Conservation (phyloP, 2,113 vertebrate genomes). For the Thymallus thymallus region DNA sequence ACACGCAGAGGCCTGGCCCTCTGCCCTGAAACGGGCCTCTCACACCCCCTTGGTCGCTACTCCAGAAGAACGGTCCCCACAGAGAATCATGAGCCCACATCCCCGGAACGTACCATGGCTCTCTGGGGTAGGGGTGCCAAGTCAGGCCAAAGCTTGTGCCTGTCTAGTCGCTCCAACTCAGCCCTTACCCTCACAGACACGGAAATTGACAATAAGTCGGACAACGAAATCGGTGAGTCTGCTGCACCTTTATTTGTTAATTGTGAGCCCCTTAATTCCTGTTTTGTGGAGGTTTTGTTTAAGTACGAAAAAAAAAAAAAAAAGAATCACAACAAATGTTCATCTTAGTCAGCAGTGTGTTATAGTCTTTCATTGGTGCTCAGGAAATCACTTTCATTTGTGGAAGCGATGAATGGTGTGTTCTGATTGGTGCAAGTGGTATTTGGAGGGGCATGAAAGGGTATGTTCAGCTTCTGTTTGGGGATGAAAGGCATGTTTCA, state of each 20-base stretch:
- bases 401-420: neutral
- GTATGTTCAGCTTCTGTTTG: slow-evolving; percentile 56
- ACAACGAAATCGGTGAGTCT: slow-evolving; percentile 94
- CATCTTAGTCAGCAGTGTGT: slow-evolving; percentile 29
- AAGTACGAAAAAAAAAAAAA: slow-evolving; percentile 17
- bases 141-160: slow-evolving; percentile 89
- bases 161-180: slow-evolving; percentile 97
- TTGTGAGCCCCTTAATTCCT: neutral
- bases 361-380: slow-evolving; percentile 40
- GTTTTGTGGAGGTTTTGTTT: neutral
- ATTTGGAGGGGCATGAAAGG: slow-evolving; percentile 14
- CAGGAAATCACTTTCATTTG: slow-evolving; percentile 29
- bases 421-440: slow-evolving; percentile 44
- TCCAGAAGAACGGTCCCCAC: slow-evolving; percentile 85
- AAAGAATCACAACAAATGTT: neutral
- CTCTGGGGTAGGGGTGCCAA: slow-evolving; percentile 94
- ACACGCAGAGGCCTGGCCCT: slow-evolving; percentile 91
- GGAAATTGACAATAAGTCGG: slow-evolving; percentile 96
- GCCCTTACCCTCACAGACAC: slow-evolving; percentile 96
- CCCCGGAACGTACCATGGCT: slow-evolving; percentile 92
- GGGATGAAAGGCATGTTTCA: slow-evolving; percentile 64
- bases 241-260: slow-evolving; percentile 33
- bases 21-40: slow-evolving; percentile 94
- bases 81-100: slow-evolving; percentile 90
- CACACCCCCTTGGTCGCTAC: slow-evolving; percentile 87